Evolutionary conservation across 2,113 vertebrate genomes (phyloP).

Genomic region (Odontesthes bonariensis): DNA sequence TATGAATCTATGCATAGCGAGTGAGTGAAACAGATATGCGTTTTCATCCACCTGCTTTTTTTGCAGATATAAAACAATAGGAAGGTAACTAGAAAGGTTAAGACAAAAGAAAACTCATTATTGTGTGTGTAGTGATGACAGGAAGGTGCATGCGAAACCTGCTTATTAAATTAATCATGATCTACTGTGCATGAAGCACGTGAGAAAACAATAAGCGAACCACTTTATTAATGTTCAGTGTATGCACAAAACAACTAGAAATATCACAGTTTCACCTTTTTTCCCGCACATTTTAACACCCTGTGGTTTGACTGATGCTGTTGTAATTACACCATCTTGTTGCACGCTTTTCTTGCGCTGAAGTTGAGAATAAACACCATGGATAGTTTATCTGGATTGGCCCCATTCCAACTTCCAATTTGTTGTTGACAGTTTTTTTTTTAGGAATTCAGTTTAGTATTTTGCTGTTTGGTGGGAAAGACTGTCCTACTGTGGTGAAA

Average conservation of each 20-base stretch:
- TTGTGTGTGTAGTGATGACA: not conserved
- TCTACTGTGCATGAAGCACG: not conserved
- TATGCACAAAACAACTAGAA: no score
- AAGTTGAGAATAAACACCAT: not conserved
- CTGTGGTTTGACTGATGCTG: no score
- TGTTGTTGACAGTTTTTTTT: no score
- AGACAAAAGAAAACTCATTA: not conserved
- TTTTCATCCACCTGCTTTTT: constrained; percentile 14
- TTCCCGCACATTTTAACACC: no score
- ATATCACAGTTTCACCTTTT: no score
- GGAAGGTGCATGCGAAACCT: constrained; percentile 1
- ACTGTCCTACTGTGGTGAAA: not conserved
- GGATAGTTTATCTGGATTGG: not conserved
- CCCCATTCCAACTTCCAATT: no score
- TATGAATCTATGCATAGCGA: not conserved
- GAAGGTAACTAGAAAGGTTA: not conserved
- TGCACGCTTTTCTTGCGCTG: not conserved
- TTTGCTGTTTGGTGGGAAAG: not conserved
- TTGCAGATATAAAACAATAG: not conserved
- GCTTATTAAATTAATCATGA: not conserved
- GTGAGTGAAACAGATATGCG: not conserved
- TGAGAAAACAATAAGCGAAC: not conserved
- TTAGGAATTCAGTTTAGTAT: not conserved
- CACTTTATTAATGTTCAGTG: not conserved
- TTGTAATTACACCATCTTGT: not conserved